These are phyloP conservation scores for Acanthosepion esculentum DNA, from an alignment of 2,888 invertebrate genomes.

Conservation along the genomic window DNA sequence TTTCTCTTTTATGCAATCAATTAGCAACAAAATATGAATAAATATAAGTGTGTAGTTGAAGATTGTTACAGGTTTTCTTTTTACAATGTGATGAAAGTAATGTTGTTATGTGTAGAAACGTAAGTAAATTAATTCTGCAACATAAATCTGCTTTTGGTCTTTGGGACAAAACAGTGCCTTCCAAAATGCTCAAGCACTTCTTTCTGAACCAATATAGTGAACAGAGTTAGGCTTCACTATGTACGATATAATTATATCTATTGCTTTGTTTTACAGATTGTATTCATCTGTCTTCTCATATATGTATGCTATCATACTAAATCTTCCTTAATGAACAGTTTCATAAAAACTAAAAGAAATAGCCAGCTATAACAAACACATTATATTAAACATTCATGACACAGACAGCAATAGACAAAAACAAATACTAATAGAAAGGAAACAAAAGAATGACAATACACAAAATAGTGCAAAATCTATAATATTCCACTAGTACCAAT, in stretches of 20 bases:
- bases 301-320: neutral
- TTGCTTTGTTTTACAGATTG: too few species aligned
- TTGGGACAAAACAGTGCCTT: neutral
- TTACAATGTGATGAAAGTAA: too few species aligned
- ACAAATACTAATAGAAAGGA: neutral
- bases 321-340: neutral
- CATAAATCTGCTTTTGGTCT: too few species aligned
- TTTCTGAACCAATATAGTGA: neutral
- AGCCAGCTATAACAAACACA: neutral
- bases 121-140: too few species aligned
- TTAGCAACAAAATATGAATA: too few species aligned
- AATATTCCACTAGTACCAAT: neutral
- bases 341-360: neutral
- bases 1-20: too few species aligned
- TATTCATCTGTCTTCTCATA: too few species aligned
- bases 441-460: neutral
- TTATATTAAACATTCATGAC: slow-evolving; percentile 1
- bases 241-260: too few species aligned
- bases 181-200: neutral
- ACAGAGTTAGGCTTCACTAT: neutral
- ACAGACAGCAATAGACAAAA: neutral
- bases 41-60: too few species aligned
- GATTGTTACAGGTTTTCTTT: too few species aligned
- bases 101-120: too few species aligned
- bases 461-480: neutral